Conservation (phyloP, 2,888 invertebrate genomes). For the Cheilosia variabilis region DNA sequence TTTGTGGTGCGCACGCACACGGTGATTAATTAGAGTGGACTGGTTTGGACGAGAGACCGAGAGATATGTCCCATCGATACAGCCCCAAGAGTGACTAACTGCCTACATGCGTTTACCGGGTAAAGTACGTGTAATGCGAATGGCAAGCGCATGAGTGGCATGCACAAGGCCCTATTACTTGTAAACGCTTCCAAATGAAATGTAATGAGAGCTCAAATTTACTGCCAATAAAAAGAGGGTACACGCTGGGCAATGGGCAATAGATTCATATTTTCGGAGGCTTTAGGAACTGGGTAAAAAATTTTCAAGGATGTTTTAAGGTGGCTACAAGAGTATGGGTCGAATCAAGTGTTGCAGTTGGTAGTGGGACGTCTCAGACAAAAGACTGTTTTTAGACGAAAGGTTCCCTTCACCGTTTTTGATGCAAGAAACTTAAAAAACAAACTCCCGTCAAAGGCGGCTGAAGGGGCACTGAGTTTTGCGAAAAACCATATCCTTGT, state of each 20-base stretch:
- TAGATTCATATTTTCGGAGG: neutral
- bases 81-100: neutral
- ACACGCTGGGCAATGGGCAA: neutral
- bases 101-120: slow-evolving; percentile 23
- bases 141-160: slow-evolving; percentile 50
- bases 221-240: slow-evolving; percentile 17
- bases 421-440: too few relatives aligned
- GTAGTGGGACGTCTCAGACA: too few relatives aligned
- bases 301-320: too few relatives aligned
- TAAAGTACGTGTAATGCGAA: slow-evolving; percentile 52
- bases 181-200: slow-evolving; percentile 9
- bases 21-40: slow-evolving; percentile 61
- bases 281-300: neutral
- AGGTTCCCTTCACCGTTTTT: too few relatives aligned
- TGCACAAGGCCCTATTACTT: slow-evolving; percentile 23
- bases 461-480: too few relatives aligned
- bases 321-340: too few relatives aligned
- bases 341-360: too few relatives aligned
- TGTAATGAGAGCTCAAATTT: slow-evolving; percentile 8
- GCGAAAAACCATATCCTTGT: too few relatives aligned
- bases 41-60: slow-evolving; percentile 27
- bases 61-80: slow-evolving; percentile 22
- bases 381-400: too few relatives aligned
- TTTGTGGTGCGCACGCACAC: slow-evolving; percentile 38
- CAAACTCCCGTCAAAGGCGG: too few relatives aligned